Percentiles rank a stretch among this genome's conserved stretches.
These are phyloP conservation scores for Diachasmimorpha longicaudata DNA, from an alignment of 1,140 invertebrate species.

Conservation along the genomic window DNA sequence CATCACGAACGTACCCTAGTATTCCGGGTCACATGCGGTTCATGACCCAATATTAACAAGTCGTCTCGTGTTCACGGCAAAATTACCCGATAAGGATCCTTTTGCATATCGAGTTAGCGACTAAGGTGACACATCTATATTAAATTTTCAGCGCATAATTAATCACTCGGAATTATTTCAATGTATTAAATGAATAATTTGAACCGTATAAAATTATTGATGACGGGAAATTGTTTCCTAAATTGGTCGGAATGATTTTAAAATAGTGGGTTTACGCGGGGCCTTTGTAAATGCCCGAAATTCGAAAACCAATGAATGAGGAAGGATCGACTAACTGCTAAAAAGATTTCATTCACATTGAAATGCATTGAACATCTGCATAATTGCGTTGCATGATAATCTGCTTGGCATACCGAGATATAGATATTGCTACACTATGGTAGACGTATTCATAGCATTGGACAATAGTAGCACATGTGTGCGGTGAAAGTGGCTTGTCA, in stretches of 20 bases:
- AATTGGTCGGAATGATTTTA: too few relatives aligned
- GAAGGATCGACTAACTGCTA: not conserved
- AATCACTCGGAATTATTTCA: not conserved
- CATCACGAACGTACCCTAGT: not conserved
- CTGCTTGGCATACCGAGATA: not conserved
- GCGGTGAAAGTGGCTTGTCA: not conserved
- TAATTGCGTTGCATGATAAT: not conserved
- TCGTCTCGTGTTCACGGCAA: not conserved
- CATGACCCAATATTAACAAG: not conserved
- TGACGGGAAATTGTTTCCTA: too few relatives aligned
- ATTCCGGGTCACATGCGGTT: conserved; percentile 2
- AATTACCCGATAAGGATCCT: conserved; percentile 22
- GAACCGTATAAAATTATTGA: too few relatives aligned
- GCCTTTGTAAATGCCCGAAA: too few relatives aligned
- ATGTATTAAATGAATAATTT: too few relatives aligned
- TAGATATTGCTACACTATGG: not conserved
- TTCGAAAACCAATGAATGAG: not conserved
- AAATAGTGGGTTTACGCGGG: too few relatives aligned
- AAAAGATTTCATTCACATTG: not conserved
- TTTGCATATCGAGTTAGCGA: not conserved
- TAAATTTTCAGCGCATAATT: not conserved
- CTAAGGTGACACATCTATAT: not conserved
- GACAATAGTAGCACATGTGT: not conserved
- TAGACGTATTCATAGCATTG: not conserved
- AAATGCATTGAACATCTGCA: not conserved